Percentiles rank a stretch among this genome's conserved stretches.
Evolutionary conservation across 1,140 invertebrate species (phyloP).

Genomic region (Centruroides sculpturatus): DNA sequence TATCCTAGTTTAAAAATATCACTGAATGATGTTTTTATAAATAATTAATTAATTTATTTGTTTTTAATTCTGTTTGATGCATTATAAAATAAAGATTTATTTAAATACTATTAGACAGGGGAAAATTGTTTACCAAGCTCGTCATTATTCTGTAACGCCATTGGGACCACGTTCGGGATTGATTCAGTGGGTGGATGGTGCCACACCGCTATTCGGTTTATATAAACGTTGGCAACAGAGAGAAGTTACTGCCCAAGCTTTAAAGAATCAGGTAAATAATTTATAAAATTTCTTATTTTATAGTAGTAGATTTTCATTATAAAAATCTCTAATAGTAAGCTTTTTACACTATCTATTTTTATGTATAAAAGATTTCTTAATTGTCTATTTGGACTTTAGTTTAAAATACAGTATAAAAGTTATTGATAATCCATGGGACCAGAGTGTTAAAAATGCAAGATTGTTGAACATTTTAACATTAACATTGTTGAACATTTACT

Average conservation of each 20-base stretch:
- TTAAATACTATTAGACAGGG: slow-evolving; percentile 3
- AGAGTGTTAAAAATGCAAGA: too few relatives aligned
- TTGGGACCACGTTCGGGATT: slow-evolving; percentile 84
- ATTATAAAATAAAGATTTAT: too few relatives aligned
- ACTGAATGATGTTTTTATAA: too few relatives aligned
- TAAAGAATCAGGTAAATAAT: slow-evolving; percentile 5
- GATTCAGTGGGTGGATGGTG: slow-evolving; percentile 96
- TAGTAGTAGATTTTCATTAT: neutral
- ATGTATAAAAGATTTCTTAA: too few relatives aligned
- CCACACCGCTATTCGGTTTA: slow-evolving; percentile 82
- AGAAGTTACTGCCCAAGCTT: slow-evolving; percentile 40
- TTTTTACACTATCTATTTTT: neutral
- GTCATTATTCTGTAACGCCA: slow-evolving; percentile 92
- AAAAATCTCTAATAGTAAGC: neutral
- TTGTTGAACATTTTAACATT: too few relatives aligned
- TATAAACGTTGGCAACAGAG: slow-evolving; percentile 95
- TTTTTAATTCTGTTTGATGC: too few relatives aligned
- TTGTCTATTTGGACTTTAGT: too few relatives aligned
- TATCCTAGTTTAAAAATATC: too few relatives aligned
- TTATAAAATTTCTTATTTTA: neutral
- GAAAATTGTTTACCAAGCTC: slow-evolving; percentile 52
- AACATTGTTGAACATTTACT: too few relatives aligned
- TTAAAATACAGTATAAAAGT: too few relatives aligned
- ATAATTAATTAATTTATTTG: too few relatives aligned
- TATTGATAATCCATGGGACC: too few relatives aligned